Evolutionary conservation across 2,797 vertebrate genomes (phyloP).

Genomic region (Smutsia gigantea): DNA sequence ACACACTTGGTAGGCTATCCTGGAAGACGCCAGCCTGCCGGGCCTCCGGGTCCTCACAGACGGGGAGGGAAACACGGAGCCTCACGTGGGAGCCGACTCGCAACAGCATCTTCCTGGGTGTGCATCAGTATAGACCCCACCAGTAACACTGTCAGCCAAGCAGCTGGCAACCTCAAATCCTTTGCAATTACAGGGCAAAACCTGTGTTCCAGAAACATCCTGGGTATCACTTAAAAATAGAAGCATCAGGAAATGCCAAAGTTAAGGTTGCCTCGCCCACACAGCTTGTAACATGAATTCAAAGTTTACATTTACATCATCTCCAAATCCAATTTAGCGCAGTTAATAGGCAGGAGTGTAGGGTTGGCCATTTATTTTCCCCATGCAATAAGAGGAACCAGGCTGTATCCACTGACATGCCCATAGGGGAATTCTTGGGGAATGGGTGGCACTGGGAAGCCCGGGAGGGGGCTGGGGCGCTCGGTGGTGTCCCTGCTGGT

Average conservation of each 20-base stretch:
- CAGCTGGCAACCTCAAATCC: not conserved
- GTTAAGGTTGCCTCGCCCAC: conserved; percentile 5
- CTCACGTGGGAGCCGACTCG: not conserved
- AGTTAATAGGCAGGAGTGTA: not conserved
- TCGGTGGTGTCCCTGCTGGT: accelerated
- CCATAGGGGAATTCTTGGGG: no score
- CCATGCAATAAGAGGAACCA: not conserved
- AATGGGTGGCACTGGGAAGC: not conserved
- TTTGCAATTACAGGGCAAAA: conserved; percentile 44
- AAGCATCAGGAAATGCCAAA: not conserved
- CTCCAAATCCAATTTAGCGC: not conserved
- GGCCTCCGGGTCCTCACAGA: accelerated
- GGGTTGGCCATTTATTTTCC: not conserved
- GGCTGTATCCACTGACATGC: accelerated
- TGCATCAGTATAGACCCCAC: not conserved
- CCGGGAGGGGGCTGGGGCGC: not conserved
- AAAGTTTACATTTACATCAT: not conserved
- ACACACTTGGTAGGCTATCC: not conserved
- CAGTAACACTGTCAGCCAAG: not conserved
- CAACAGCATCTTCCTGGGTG: not conserved
- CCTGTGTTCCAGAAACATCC: conserved; percentile 4
- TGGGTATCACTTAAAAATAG: conserved; percentile 39
- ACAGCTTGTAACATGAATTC: not conserved
- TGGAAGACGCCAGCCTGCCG: accelerated
- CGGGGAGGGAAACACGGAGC: accelerated